Base-by-base conservation (phyloP, 2,113 vertebrate species). In the Limanda limanda region DNA sequence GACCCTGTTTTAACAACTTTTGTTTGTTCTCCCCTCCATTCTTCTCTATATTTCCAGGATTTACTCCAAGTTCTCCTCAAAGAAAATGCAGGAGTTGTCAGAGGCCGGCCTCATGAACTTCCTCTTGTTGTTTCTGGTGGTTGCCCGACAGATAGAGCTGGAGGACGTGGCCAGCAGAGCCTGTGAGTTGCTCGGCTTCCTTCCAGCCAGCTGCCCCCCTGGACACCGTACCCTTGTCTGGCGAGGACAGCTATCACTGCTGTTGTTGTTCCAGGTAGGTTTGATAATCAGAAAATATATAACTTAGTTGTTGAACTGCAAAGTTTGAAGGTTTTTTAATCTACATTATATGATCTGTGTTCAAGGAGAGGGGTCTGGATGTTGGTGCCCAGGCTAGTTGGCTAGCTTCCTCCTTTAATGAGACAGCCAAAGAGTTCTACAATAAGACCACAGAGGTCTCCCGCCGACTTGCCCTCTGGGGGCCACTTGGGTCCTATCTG, bases 51-150 rank as follows among this genome's bases (percentile, higher is more conserved):
- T 78, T 81, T 86, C 24, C 80, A 99, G 98, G 90, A 96, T 99
- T 93, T 99, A 97, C 92, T 98, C 97, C 23, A 99, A 97, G 86
- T 99, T 99, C 75, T 97, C 98, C 85, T 92, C 94, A 25, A 96
- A 94, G 85, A 96, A 96, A 91, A 98, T 98, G 97, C 94, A 95
- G 82, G 97, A 99, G 75, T 89, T 99, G 70, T 96, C 96, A 0
- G 97, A 98, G 90, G 89, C 95, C 17, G 97, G 98, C 11, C 90
- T 99, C 51, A 95, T 96, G 86, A 97, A 98, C 89, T 98, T 98
- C 80, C 95, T 99, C 90, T 93, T 88, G 60, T 95, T 99, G 55
- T 98, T 98, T 87, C 93, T 98, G 24, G 85, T 97, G 68, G 91
- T 98, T 84, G 96, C 96, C 47, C 72, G 83, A 64, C 87, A 96